Evolutionary conservation across 2,888 invertebrate species (phyloP), one percentile per base, ranked within the genome.

Genomic region (Siphonodentalium dalli): DNA sequence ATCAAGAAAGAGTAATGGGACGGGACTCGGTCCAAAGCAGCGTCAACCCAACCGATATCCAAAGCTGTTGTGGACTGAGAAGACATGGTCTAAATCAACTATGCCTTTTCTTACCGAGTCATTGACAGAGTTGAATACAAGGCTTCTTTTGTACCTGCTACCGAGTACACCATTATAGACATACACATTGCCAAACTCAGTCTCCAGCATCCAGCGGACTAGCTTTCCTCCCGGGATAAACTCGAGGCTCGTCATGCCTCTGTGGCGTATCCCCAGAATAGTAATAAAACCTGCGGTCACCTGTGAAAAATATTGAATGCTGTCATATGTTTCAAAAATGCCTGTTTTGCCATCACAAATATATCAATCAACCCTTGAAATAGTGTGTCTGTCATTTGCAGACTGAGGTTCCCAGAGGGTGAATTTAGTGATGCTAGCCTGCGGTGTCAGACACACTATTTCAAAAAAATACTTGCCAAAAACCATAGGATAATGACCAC

Each of bases 231-330:
- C 65, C 11, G 67, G 61, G 6, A 69, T 56, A 40, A 71, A 68
- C 56, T 75, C 75, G 23, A 72, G 13, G 2, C 64, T 62, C 33
- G 44, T 42, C 61, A 75, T 63, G 1, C 75, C 75, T 44, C 50
- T 56, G 55, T 68, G 69, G 3, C 63, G 65, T 37, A 74, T 59
- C 35, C 64, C 65, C 31, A 72, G 56, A 24, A 70, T 63, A 45
- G 70, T 72, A 11, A 75, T 48, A 6, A 75, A 54, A 9, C 68
- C 68, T 9, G 65, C 71, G 15, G 72, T 72, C 26, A 72, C 52
- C 74, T 74, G 26, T 1, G 3, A 41, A 41, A 1, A 41, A 24
- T n/a, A 5, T 24, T 20, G 6, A 13, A 26, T 41, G 7, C 13
- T 41, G 11, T 26, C 27, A 26, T n/a, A 47, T 47, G 24, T 21